Percentiles rank a stretch among this genome's conserved stretches.
These are phyloP conservation scores for Tipula helvola DNA, from an alignment of 2,888 invertebrate genomes.

Conservation along the genomic window DNA sequence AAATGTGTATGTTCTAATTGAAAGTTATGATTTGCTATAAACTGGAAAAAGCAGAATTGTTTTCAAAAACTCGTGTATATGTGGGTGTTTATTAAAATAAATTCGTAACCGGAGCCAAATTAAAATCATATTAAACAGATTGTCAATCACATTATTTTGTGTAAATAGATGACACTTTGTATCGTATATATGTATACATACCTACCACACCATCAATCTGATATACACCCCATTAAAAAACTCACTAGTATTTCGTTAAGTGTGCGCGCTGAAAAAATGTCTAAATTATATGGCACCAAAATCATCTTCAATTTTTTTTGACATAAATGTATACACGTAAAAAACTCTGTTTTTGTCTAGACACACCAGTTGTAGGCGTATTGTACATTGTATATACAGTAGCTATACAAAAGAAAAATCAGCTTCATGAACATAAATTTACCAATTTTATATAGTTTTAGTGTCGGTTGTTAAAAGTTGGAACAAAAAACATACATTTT, in stretches of 20 bases:
- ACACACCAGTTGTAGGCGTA: neutral
- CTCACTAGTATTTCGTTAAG: neutral
- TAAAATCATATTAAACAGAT: neutral
- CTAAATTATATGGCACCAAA: neutral
- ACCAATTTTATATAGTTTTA: neutral
- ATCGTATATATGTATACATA: neutral
- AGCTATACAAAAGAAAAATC: neutral
- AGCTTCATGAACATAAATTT: neutral
- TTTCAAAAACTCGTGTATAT: neutral
- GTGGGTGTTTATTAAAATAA: neutral
- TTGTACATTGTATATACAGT: neutral
- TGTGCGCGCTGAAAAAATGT: neutral
- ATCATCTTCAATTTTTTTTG: neutral
- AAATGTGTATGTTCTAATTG: neutral
- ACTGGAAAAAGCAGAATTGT: neutral
- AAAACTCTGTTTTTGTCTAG: neutral
- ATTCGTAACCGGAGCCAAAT: neutral
- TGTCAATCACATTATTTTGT: neutral
- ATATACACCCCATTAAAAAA: neutral
- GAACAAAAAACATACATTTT: neutral
- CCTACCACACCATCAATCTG: neutral
- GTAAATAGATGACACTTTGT: neutral
- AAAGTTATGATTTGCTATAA: neutral
- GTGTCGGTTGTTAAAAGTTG: neutral
- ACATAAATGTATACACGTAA: neutral